Evolutionary conservation across 2,113 vertebrate genomes (phyloP).

Genomic region (Tamias sibiricus): DNA sequence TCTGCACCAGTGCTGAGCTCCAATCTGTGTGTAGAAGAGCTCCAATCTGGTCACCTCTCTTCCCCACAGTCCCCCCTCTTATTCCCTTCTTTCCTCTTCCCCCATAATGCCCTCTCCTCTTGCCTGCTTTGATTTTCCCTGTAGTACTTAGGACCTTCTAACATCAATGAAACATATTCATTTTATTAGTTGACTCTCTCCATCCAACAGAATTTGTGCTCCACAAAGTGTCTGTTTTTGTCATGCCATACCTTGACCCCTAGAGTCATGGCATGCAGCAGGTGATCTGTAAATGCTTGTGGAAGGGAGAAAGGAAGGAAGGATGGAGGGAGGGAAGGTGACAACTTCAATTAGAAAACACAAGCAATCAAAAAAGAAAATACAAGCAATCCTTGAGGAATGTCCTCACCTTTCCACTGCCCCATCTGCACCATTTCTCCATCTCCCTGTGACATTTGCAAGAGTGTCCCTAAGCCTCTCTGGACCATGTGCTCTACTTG

Average conservation of each 20-base stretch:
- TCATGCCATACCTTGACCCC: background rate
- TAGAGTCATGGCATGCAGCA: background rate
- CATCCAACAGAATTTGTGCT: background rate
- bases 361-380: too few species aligned
- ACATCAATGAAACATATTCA: background rate
- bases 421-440: background rate
- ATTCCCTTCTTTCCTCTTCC: background rate
- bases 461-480: background rate
- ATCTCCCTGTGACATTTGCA: too few species aligned
- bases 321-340: background rate
- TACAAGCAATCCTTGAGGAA: background rate
- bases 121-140: background rate
- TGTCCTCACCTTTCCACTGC: background rate
- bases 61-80: background rate
- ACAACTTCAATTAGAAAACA: background rate
- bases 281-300: background rate
- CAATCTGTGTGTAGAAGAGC: too few species aligned
- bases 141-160: background rate
- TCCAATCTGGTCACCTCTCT: rapidly evolving
- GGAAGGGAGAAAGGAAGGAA: background rate
- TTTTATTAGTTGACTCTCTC: background rate
- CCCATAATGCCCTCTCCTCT: background rate
- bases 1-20: background rate
- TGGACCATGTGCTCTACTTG: background rate
- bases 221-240: background rate